phyloP scores from a whole-genome alignment of 2,797 vertebrate species.

The Pelochelys cantorii region DNA sequence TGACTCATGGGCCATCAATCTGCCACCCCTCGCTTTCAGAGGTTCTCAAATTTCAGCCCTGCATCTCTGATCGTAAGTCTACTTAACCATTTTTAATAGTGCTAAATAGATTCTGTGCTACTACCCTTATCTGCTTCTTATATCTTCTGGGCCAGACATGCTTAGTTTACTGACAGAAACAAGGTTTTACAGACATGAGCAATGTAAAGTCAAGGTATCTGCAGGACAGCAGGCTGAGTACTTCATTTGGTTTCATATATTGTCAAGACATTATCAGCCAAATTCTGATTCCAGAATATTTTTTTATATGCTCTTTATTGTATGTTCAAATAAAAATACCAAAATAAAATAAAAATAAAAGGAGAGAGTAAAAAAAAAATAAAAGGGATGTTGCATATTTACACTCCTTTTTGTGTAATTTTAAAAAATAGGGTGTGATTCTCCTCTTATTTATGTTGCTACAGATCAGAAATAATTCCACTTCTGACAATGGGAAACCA shows the following conservation, averaged over 20 bases:
- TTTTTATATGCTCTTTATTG: constrained; percentile 67
- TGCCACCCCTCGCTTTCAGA: constrained; percentile 62
- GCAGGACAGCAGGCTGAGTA: constrained; percentile 73
- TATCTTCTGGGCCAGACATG: constrained; percentile 74
- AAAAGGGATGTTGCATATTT: constrained; percentile 46
- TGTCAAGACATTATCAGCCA: constrained; percentile 66
- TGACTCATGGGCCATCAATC: constrained; percentile 10
- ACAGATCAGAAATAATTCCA: neutral
- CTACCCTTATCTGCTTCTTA: constrained; percentile 72
- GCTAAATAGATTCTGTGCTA: constrained; percentile 70
- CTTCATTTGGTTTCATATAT: constrained; percentile 52
- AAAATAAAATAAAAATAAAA: neutral
- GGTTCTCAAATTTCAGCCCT: constrained; percentile 56
- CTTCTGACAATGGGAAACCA: neutral
- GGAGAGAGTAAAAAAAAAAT: neutral
- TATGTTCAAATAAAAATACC: constrained; percentile 27
- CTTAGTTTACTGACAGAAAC: constrained; percentile 75
- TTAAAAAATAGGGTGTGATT: constrained; percentile 8
- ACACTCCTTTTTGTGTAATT: constrained; percentile 34
- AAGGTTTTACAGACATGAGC: constrained; percentile 71
- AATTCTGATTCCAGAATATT: constrained; percentile 64
- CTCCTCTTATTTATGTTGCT: constrained; percentile 21
- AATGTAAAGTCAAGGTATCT: constrained; percentile 71
- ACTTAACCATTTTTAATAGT: constrained; percentile 70
- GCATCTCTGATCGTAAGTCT: constrained; percentile 63